These are phyloP conservation scores for Octopus bimaculoides DNA, from an alignment of 1,140 invertebrate species.

Conservation along the genomic window DNA sequence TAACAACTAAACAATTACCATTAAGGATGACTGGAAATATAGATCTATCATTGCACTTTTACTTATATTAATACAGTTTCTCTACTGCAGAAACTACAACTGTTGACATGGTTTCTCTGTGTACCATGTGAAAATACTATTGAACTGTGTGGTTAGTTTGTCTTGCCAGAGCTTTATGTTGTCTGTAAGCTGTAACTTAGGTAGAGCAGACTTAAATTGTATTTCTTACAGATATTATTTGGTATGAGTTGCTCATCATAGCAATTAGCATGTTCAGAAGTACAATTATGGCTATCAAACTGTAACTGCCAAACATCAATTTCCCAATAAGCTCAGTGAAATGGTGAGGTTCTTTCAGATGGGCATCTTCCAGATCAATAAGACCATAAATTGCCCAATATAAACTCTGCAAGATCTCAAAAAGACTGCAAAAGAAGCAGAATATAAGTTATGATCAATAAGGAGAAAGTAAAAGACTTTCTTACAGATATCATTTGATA, in stretches of 20 bases:
- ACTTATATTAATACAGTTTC: too few species aligned
- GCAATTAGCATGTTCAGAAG: conserved; percentile 92
- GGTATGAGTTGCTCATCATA: conserved; percentile 99
- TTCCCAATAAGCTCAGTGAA: conserved; percentile 63
- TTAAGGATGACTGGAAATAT: too few species aligned
- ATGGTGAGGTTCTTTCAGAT: conserved; percentile 73
- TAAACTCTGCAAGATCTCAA: conserved; percentile 93
- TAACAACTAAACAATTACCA: too few species aligned
- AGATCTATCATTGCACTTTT: too few species aligned
- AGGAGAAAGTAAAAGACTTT: neutral
- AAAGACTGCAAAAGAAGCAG: conserved; percentile 71
- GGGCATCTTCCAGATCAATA: conserved; percentile 89
- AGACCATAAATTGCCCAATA: conserved; percentile 96
- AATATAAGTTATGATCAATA: neutral
- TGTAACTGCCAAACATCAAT: conserved; percentile 60
- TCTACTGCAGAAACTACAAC: too few species aligned
- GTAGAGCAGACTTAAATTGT: too few species aligned
- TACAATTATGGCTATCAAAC: conserved; percentile 93
- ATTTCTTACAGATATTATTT: conserved; percentile 82
- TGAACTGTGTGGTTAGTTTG: too few species aligned
- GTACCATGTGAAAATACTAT: too few species aligned
- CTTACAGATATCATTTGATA: conserved; percentile 95
- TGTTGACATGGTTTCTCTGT: too few species aligned
- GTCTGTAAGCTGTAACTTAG: too few species aligned
- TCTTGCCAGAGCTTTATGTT: too few species aligned